phyloP scores from a whole-genome alignment of 1,140 invertebrate genomes.

The Dendrolimus punctatus region DNA sequence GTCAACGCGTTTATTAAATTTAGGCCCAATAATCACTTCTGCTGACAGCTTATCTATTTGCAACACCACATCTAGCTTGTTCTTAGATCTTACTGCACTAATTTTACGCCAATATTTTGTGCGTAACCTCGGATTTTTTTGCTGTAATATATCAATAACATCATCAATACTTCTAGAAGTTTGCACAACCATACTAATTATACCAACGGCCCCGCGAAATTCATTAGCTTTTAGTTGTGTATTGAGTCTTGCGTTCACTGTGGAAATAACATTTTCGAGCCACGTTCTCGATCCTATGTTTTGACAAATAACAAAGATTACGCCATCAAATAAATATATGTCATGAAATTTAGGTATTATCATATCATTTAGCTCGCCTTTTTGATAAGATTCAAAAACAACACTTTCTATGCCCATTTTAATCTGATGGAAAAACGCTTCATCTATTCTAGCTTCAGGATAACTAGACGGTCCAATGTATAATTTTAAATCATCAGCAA shows the following conservation, averaged over 20 bases:
- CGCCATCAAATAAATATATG: constrained; percentile 55
- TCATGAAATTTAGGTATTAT: constrained; percentile 46
- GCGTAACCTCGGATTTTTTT: constrained; percentile 49
- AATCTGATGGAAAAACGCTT: constrained; percentile 35
- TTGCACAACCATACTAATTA: constrained; percentile 46
- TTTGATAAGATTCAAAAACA: constrained; percentile 25
- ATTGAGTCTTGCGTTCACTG: constrained; percentile 29
- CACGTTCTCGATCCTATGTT: constrained; percentile 33
- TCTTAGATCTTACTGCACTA: constrained; percentile 31
- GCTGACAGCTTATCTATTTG: constrained; percentile 60
- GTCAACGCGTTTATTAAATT: constrained; percentile 37
- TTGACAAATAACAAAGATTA: constrained; percentile 55
- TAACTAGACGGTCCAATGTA: constrained; percentile 53
- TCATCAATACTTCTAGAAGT: constrained; percentile 35
- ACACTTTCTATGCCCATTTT: constrained; percentile 39
- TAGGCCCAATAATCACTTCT: constrained; percentile 34
- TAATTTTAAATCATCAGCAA: constrained; percentile 54
- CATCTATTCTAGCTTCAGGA: constrained; percentile 45
- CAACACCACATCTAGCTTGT: constrained; percentile 43
- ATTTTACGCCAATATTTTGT: constrained; percentile 58
- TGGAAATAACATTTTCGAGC: constrained; percentile 32
- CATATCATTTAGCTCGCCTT: constrained; percentile 13
- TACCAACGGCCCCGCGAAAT: constrained; percentile 53
- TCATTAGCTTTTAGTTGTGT: constrained; percentile 43
- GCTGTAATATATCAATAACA: constrained; percentile 40